Evolutionary conservation across 1,140 invertebrate species (phyloP).

Genomic region (Acromyrmex charruanus): DNA sequence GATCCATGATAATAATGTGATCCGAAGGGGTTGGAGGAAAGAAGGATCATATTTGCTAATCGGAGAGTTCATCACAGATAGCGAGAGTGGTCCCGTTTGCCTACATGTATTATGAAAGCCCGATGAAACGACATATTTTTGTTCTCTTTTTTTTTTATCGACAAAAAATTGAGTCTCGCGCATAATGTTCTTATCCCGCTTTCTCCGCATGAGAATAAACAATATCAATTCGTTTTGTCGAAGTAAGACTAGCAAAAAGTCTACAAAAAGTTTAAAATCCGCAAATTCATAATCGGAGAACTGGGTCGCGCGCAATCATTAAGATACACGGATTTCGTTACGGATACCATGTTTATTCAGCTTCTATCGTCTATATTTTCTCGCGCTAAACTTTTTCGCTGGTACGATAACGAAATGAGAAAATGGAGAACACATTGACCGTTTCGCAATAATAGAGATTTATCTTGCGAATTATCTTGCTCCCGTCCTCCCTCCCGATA

Average conservation of each 20-base stretch:
- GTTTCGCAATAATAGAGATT: constrained; percentile 32
- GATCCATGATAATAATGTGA: constrained; percentile 64
- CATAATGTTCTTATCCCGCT: not conserved
- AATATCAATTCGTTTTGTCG: not conserved
- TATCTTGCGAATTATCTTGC: not conserved
- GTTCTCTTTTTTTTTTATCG: not conserved
- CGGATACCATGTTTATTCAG: constrained; percentile 15
- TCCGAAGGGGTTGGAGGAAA: constrained; percentile 39
- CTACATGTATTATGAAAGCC: not conserved
- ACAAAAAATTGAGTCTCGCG: not conserved
- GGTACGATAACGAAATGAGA: not conserved
- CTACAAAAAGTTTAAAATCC: not conserved
- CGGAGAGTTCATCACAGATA: constrained; percentile 73
- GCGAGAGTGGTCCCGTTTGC: constrained; percentile 71
- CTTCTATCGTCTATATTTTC: not conserved
- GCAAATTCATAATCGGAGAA: constrained; percentile 10
- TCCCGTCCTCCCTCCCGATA: not conserved
- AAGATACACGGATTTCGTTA: constrained; percentile 35
- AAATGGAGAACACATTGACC: not conserved
- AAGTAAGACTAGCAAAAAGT: not conserved
- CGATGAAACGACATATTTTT: not conserved
- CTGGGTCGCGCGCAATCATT: constrained; percentile 27
- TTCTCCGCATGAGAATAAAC: not conserved
- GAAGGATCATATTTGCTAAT: constrained; percentile 77
- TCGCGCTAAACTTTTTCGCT: constrained; percentile 2